Conservation (phyloP, 2,888 invertebrate species). For the Eupithecia subfuscata region DNA sequence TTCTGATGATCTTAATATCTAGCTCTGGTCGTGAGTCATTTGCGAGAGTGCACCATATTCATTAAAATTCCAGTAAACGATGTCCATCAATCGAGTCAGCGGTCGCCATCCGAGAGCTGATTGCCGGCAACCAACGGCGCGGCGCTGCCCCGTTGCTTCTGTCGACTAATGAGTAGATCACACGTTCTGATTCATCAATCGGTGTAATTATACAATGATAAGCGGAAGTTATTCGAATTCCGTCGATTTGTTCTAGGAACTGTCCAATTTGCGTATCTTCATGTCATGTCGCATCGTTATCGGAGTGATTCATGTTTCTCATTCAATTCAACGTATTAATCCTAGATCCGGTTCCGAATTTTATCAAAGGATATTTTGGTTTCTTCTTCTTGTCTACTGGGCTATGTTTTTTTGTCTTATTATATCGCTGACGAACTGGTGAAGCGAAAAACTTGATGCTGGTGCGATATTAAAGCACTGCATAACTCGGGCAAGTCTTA, state of each 20-base stretch:
- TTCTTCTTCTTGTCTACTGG: neutral
- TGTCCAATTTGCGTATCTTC: conserved; percentile 49
- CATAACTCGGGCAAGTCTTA: neutral
- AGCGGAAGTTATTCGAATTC: conserved; percentile 59
- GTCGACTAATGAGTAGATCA: conserved; percentile 59
- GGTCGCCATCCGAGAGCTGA: conserved; percentile 53
- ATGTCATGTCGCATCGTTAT: conserved; percentile 45
- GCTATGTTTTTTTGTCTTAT: neutral
- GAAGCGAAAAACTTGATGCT: neutral
- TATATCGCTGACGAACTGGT: neutral
- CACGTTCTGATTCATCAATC: conserved; percentile 60
- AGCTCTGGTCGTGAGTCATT: conserved; percentile 67
- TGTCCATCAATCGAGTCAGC: conserved; percentile 58
- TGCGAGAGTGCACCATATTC: conserved; percentile 73
- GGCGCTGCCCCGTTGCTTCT: conserved; percentile 50
- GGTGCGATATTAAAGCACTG: conserved; percentile 6
- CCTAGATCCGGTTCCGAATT: conserved; percentile 37
- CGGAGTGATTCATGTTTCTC: conserved; percentile 41
- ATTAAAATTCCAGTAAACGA: conserved; percentile 75
- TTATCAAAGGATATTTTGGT: neutral
- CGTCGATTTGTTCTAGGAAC: conserved; percentile 52
- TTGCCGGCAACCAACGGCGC: conserved; percentile 37
- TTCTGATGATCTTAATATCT: conserved; percentile 74
- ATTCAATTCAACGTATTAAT: conserved; percentile 37
- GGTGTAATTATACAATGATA: conserved; percentile 51